Evolutionary conservation across 2,888 invertebrate species (phyloP).

Genomic region (Microchrysa polita): DNA sequence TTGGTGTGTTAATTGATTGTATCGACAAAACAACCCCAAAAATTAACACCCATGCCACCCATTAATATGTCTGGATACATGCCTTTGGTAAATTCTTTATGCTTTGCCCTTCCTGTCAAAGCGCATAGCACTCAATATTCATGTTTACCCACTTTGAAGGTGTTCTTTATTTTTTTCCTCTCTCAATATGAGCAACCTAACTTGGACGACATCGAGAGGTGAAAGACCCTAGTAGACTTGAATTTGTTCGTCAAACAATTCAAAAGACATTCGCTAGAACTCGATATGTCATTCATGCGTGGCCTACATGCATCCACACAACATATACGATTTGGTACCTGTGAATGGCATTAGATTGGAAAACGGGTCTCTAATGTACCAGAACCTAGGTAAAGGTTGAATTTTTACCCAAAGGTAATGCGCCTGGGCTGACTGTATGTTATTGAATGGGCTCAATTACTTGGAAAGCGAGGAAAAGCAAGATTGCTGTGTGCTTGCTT

Average conservation of each 20-base stretch:
- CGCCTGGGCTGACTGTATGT: not conserved
- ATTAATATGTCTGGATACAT: not conserved
- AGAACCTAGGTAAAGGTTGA: not conserved
- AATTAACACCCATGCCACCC: slow-evolving; percentile 40
- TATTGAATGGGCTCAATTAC: slow-evolving; percentile 6
- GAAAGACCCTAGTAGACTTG: slow-evolving; percentile 32
- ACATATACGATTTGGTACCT: slow-evolving; percentile 32
- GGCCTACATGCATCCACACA: slow-evolving; percentile 22
- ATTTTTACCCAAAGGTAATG: not conserved
- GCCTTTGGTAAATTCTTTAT: no score
- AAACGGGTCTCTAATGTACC: slow-evolving; percentile 2
- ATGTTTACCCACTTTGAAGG: slow-evolving; percentile 14
- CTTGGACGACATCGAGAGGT: not conserved
- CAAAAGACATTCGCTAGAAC: slow-evolving; percentile 19
- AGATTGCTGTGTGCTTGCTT: not conserved
- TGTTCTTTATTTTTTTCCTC: no score
- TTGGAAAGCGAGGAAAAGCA: not conserved
- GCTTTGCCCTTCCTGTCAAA: not conserved
- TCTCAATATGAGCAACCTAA: not conserved
- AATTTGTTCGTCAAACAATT: slow-evolving; percentile 24
- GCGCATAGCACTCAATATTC: not conserved
- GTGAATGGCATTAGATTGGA: slow-evolving; percentile 27
- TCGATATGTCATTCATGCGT: slow-evolving; percentile 37
- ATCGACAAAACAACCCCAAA: slow-evolving; percentile 14
- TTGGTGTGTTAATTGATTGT: slow-evolving; percentile 27